Base-by-base conservation (phyloP, 1,140 invertebrate species). In the Zaprionus capensis region DNA sequence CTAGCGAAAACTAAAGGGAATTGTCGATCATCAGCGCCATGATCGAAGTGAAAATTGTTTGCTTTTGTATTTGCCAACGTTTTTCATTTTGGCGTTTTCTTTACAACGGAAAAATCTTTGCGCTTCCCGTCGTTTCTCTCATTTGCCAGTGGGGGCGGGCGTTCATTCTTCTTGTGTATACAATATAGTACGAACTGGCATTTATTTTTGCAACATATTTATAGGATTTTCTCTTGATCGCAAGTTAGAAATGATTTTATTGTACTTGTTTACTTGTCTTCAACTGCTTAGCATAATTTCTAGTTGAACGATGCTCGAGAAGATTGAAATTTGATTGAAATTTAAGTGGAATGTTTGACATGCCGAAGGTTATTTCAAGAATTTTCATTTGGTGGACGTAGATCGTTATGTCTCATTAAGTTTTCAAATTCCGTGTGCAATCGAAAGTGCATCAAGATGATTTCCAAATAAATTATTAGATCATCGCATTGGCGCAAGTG, bases 51-150 rank as follows among this genome's bases (percentile, higher is more conserved):
- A 67, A 71, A 71, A 71, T 70, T 65, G 46, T 56, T 66, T 66
- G 63, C 36, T 59, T 73, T 67, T 63, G 41, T 70, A 71, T 83
- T 84, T 85, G 82, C 81, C 81, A 81, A 28, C 36, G 28, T 56
- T 84, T 84, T 74, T 41, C 24, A 53, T 84, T 84, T 74, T 80
- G 67, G 15, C 38, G n/a, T 49, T 22, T 58, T 80, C 66, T 64
- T 86, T 86, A 88, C 80, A 88, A 80, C 83, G 84, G 80, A 86
- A 88, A 87, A 74, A 75, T 83, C 46, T 24, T 69, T 86, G 80
- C 66, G 44, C 22, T 85, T 80, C 79, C 82, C 66, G 63, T 71
- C 64, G 55, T 24, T 74, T 61, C 68, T 72, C 56, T 72, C 41
- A 51, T 49, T 20, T 57, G 51, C 28, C 51, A 46, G 41, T n/a